These are phyloP conservation scores for Peribatodes rhomboidaria DNA, from an alignment of 2,888 invertebrate species.

Conservation along the genomic window DNA sequence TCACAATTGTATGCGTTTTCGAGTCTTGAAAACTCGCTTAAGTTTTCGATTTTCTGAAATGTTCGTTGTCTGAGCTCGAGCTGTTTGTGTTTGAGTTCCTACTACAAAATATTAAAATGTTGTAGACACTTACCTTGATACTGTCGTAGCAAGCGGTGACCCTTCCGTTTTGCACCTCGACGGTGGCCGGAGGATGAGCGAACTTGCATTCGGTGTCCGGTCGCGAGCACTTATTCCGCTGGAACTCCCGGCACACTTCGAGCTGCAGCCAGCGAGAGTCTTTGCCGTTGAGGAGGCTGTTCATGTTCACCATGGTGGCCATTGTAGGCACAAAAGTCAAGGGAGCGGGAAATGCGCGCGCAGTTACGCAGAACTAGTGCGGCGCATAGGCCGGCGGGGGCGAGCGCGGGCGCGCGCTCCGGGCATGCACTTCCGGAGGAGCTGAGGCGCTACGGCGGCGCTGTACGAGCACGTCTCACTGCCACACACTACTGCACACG, in stretches of 20 bases:
- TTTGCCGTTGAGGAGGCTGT: slow-evolving; percentile 98
- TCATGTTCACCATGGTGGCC: slow-evolving; percentile 98
- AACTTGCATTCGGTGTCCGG: slow-evolving; percentile 99
- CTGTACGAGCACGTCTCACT: slow-evolving; percentile 67
- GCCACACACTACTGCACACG: slow-evolving; percentile 75
- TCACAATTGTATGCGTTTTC: slow-evolving; percentile 59
- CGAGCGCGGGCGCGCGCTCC: slow-evolving; percentile 81
- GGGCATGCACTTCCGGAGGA: slow-evolving; percentile 74
- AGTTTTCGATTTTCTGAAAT: slow-evolving; percentile 22
- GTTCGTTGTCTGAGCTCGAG: slow-evolving; percentile 1
- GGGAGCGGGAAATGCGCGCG: slow-evolving; percentile 71
- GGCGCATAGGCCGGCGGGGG: slow-evolving; percentile 81
- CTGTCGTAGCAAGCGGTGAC: slow-evolving; percentile 99
- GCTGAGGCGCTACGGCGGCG: slow-evolving; percentile 56
- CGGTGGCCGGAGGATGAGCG: slow-evolving; percentile 99
- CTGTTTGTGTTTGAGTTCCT: slow-evolving; percentile 16
- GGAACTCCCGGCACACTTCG: slow-evolving; percentile 99
- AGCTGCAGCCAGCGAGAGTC: slow-evolving; percentile 99
- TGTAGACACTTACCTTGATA: slow-evolving; percentile 95
- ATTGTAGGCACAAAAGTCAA: slow-evolving; percentile 79
- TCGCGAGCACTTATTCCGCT: slow-evolving; percentile 99
- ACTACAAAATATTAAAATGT: not conserved
- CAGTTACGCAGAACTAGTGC: slow-evolving; percentile 81
- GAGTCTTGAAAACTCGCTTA: slow-evolving; percentile 44
- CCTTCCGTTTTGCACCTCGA: slow-evolving; percentile 99